Percentiles rank a stretch among this genome's conserved stretches.
These are phyloP conservation scores for Nemotelus pantherinus DNA, from an alignment of 2,888 invertebrate genomes.

Conservation along the genomic window DNA sequence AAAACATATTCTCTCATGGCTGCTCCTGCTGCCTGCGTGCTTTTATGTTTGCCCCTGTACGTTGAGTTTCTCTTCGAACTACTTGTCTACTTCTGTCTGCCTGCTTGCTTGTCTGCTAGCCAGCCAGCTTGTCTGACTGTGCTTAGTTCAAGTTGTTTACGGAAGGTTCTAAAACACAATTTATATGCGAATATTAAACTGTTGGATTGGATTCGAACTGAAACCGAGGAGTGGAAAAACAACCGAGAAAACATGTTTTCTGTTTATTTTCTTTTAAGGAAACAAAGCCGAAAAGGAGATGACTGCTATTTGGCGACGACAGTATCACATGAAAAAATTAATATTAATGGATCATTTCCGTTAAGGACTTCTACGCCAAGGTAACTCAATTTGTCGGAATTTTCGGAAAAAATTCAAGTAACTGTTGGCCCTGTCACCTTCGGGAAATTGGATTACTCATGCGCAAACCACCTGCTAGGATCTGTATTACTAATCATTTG, in stretches of 20 bases:
- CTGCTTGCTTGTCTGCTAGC: background rate
- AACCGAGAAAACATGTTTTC: constrained; percentile 40
- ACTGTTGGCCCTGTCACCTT: too few relatives aligned
- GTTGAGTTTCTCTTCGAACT: background rate
- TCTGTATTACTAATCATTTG: too few relatives aligned
- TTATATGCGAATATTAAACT: constrained; percentile 46
- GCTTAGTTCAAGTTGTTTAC: constrained; percentile 29
- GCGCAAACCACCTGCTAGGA: too few relatives aligned
- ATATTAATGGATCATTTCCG: too few relatives aligned
- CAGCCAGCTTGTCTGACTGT: background rate
- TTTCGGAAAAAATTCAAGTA: too few relatives aligned
- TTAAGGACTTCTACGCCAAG: too few relatives aligned
- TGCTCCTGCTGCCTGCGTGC: background rate
- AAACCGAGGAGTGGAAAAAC: constrained; percentile 32
- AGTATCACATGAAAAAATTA: too few relatives aligned
- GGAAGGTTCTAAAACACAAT: constrained; percentile 44
- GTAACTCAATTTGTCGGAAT: too few relatives aligned
- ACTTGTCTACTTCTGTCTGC: background rate
- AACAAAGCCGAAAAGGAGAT: constrained; percentile 40
- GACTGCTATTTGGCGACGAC: constrained; percentile 7
- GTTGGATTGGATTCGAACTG: constrained; percentile 41
- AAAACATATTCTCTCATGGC: constrained; percentile 37
- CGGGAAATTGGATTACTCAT: too few relatives aligned
- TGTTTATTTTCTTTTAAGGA: constrained; percentile 45
- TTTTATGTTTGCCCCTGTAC: background rate